A percentile compares a stretch with the other conserved stretches of the same genome.
These are phyloP conservation scores for Phragmatobia fuliginosa DNA, from an alignment of 2,888 invertebrate genomes.

Conservation along the genomic window DNA sequence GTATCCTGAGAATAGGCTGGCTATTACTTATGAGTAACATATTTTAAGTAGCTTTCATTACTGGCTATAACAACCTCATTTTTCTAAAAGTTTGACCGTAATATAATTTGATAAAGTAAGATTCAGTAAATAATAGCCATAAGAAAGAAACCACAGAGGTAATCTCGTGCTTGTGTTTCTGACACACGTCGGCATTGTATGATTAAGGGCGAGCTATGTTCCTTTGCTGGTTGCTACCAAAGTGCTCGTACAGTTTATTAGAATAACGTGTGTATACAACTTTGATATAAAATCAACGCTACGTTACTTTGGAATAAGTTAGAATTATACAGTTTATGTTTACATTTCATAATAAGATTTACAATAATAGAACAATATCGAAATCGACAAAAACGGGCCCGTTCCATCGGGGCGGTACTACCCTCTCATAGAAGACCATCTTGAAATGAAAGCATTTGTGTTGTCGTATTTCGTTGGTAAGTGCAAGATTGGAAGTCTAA, in stretches of 20 bases:
- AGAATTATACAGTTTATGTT: not conserved
- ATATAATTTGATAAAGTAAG: conserved; percentile 52
- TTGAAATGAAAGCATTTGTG: no score
- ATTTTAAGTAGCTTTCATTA: not conserved
- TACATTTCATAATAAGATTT: not conserved
- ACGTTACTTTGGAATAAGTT: conserved; percentile 35
- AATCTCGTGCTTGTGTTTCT: conserved; percentile 52
- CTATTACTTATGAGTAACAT: not conserved
- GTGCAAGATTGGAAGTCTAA: no score
- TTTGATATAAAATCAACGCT: conserved; percentile 4
- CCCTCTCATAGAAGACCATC: no score
- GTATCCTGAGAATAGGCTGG: not conserved
- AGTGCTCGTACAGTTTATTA: conserved; percentile 50
- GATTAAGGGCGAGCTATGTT: conserved; percentile 57
- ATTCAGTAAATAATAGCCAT: conserved; percentile 50
- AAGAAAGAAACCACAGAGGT: conserved; percentile 47
- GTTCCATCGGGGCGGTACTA: no score
- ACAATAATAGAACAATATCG: no score
- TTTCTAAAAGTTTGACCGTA: conserved; percentile 49
- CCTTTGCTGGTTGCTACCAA: conserved; percentile 40
- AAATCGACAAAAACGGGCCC: no score
- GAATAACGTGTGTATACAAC: conserved; percentile 23
- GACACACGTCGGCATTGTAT: conserved; percentile 60
- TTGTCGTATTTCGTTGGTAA: no score
- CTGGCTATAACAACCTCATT: not conserved